Percentiles rank a stretch among this genome's conserved stretches.
These are phyloP conservation scores for Norana najaformis DNA, from an alignment of 2,888 invertebrate species.

Conservation along the genomic window DNA sequence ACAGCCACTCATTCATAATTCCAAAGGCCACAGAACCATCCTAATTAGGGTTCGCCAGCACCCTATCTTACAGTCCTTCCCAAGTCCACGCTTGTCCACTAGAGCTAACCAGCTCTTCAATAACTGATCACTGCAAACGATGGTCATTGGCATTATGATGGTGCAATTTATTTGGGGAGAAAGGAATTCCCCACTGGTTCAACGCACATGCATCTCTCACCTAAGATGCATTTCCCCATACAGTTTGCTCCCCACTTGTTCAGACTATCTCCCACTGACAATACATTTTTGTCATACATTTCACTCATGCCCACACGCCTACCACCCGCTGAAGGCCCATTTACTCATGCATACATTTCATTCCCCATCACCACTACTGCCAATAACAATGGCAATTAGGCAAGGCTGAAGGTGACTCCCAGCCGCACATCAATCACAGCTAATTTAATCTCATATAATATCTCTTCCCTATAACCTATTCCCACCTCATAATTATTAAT, in stretches of 20 bases:
- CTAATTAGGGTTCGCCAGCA: background rate
- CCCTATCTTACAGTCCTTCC: background rate
- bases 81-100: background rate
- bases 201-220: background rate
- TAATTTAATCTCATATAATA: too few relatives aligned
- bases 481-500: too few relatives aligned
- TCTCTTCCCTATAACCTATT: too few relatives aligned
- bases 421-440: too few relatives aligned
- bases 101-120: background rate
- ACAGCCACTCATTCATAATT: background rate
- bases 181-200: background rate
- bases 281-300: too few relatives aligned
- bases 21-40: background rate
- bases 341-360: too few relatives aligned
- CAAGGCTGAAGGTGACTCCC: too few relatives aligned
- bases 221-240: background rate
- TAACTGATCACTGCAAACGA: constrained; percentile 13
- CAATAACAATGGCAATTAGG: too few relatives aligned
- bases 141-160: background rate
- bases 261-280: background rate
- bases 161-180: background rate
- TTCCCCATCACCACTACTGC: too few relatives aligned
- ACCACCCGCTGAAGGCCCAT: too few relatives aligned
- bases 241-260: background rate
- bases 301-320: too few relatives aligned